These are phyloP conservation scores for Parnassius smintheus DNA, from an alignment of 2,888 invertebrate species.

Conservation along the genomic window DNA sequence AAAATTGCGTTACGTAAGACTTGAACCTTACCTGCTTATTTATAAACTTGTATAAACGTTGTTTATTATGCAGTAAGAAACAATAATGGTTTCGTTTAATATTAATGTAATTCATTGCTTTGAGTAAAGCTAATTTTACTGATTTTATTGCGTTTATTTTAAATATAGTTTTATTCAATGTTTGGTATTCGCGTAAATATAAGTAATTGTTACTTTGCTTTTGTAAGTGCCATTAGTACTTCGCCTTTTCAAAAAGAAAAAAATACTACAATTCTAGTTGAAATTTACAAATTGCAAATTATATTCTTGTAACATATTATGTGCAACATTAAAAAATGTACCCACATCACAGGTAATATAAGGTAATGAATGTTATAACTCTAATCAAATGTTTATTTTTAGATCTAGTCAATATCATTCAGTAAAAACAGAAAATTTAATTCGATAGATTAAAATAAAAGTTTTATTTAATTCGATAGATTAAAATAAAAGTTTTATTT, in stretches of 20 bases:
- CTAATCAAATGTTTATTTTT: constrained; percentile 34
- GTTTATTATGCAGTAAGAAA: too few relatives aligned
- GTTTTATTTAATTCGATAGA: constrained; percentile 1
- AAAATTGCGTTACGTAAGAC: background rate
- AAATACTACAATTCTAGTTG: background rate
- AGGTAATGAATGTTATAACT: constrained; percentile 24
- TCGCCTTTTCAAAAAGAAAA: constrained; percentile 5
- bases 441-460: constrained; percentile 1
- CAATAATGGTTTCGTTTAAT: too few relatives aligned
- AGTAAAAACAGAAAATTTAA: constrained; percentile 9
- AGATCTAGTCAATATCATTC: constrained; percentile 52
- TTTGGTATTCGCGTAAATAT: too few relatives aligned
- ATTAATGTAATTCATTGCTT: too few relatives aligned
- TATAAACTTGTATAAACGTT: background rate
- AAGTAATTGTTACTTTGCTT: constrained; percentile 4
- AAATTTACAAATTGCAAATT: background rate
- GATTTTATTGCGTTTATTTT: too few relatives aligned
- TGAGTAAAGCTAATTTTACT: too few relatives aligned
- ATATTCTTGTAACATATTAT: background rate
- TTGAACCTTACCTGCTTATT: background rate
- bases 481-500: constrained; percentile 1
- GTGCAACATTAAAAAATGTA: background rate
- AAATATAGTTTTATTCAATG: too few relatives aligned
- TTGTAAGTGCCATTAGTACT: constrained; percentile 18
- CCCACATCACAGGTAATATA: constrained; percentile 3